phyloP scores from a whole-genome alignment of 2,113 vertebrate species.

The Pimephales promelas region DNA sequence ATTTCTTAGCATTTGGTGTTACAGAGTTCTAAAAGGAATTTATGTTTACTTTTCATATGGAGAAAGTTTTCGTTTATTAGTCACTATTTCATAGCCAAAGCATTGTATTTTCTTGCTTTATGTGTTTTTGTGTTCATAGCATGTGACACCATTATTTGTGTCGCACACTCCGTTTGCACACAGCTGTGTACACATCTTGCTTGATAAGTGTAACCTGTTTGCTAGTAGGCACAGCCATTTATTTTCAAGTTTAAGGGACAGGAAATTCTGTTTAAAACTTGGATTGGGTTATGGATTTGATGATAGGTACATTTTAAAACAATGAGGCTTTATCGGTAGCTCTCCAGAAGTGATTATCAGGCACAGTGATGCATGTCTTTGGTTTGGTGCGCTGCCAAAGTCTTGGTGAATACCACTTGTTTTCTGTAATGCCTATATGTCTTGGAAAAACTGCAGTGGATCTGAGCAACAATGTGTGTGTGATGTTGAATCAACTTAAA shows the following conservation, averaged over 20 bases:
- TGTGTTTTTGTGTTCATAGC: neutral
- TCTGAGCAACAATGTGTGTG: neutral
- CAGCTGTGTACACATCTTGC: constrained; percentile 33
- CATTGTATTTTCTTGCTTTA: neutral
- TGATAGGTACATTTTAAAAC: neutral
- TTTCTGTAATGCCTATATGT: neutral
- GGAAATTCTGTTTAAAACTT: constrained; percentile 2
- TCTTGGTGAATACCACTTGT: neutral
- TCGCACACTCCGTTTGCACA: neutral
- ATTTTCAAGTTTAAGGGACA: neutral
- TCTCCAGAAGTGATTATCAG: neutral
- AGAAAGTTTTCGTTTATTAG: neutral
- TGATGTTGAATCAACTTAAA: neutral
- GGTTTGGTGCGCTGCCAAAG: constrained; percentile 3
- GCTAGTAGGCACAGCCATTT: neutral
- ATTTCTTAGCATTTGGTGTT: constrained; percentile 1
- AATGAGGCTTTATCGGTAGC: neutral
- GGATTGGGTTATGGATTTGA: neutral
- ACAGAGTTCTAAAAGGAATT: neutral
- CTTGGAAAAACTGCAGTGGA: neutral
- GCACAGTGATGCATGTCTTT: neutral
- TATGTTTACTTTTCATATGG: neutral
- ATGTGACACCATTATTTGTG: neutral
- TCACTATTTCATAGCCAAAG: neutral
- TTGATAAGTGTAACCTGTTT: constrained; percentile 9